phyloP scores from a whole-genome alignment of 1,140 invertebrate genomes.

The Anastatus disparis region DNA sequence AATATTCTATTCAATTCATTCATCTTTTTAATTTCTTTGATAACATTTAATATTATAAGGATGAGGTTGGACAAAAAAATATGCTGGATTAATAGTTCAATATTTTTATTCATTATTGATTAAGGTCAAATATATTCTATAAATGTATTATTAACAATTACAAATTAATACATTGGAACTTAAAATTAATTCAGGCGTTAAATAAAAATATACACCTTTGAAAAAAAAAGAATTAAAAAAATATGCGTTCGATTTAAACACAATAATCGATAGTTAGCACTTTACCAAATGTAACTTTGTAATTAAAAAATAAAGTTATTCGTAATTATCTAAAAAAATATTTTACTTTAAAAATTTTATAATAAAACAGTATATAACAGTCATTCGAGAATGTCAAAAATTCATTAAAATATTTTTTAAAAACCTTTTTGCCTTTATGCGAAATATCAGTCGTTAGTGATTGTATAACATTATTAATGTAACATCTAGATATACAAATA shows the following conservation, averaged over 20 bases:
- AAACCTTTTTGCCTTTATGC: not conserved
- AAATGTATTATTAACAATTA: slow-evolving; percentile 1
- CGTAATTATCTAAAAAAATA: not conserved
- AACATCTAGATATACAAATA: slow-evolving; percentile 26
- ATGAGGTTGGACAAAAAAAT: too few relatives aligned
- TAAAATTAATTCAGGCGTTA: slow-evolving; percentile 5
- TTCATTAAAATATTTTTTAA: slow-evolving; percentile 4
- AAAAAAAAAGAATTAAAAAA: slow-evolving; percentile 19
- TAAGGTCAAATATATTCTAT: slow-evolving; percentile 17
- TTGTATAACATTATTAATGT: not conserved
- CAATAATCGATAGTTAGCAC: not conserved
- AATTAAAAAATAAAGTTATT: not conserved
- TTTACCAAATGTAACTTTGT: not conserved
- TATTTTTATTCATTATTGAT: slow-evolving; percentile 13
- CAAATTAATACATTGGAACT: slow-evolving; percentile 15
- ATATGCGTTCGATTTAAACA: not conserved
- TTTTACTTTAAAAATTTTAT: slow-evolving; percentile 8
- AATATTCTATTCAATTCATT: too few relatives aligned
- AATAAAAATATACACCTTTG: slow-evolving; percentile 24
- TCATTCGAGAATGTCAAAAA: not conserved
- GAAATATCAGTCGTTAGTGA: slow-evolving; percentile 18
- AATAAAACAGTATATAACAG: not conserved
- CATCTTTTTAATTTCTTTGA: too few relatives aligned
- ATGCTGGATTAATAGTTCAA: too few relatives aligned
- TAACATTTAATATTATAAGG: too few relatives aligned